Percentiles rank a stretch among this genome's conserved stretches.
These are phyloP conservation scores for Ceratotherium simum DNA, from an alignment of 2,113 vertebrate genomes.

Conservation along the genomic window DNA sequence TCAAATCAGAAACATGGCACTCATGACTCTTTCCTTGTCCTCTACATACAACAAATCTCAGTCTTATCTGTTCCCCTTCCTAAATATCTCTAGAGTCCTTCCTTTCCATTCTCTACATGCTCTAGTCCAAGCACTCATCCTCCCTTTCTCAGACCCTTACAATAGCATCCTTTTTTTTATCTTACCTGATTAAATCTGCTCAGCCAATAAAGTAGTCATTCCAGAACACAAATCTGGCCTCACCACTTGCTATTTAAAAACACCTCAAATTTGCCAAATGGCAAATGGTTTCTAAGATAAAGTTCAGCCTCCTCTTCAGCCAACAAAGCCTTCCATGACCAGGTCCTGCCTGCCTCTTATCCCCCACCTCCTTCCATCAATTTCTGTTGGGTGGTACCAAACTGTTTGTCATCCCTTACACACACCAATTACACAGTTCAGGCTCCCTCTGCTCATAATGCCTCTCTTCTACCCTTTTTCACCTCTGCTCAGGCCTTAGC, in stretches of 20 bases:
- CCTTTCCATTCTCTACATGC: background rate
- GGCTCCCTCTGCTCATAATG: background rate
- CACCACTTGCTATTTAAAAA: background rate
- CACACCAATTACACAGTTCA: background rate
- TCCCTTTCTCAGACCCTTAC: background rate
- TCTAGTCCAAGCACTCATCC: background rate
- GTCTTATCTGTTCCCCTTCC: background rate
- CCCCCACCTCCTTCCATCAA: background rate
- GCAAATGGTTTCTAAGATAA: background rate
- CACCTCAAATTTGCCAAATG: background rate
- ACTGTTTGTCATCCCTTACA: background rate
- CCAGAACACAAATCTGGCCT: background rate
- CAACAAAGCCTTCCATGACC: background rate
- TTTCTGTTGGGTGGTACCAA: background rate
- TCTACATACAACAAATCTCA: background rate
- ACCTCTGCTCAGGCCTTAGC: background rate
- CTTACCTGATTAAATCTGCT: background rate
- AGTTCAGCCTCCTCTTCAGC: fast-evolving
- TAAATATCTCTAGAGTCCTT: background rate
- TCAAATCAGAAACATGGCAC: background rate
- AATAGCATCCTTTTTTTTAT: background rate
- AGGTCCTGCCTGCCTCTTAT: background rate
- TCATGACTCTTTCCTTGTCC: background rate
- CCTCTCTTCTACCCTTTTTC: background rate
- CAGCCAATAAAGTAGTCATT: background rate